phyloP scores from a whole-genome alignment of 2,888 invertebrate species.

The Campopleginae sp. region DNA sequence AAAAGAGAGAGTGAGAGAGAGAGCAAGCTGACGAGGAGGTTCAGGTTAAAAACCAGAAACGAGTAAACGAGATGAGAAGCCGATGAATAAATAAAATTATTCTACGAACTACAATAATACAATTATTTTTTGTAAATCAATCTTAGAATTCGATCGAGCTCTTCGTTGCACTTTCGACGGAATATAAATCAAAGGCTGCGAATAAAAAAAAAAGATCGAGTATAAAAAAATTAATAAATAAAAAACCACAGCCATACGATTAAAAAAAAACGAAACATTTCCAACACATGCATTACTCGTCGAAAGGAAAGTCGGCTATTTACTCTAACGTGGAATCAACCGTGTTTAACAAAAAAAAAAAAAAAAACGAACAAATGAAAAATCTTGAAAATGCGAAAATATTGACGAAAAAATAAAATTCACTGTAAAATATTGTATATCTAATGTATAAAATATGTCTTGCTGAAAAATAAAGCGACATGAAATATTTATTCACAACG shows the following conservation, averaged over 20 bases:
- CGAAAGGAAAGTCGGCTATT: constrained; percentile 73
- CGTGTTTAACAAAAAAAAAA: constrained; percentile 73
- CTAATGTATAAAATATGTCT: constrained; percentile 77
- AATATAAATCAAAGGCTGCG: constrained; percentile 52
- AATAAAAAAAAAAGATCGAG: constrained; percentile 58
- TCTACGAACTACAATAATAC: constrained; percentile 68
- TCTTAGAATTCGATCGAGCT: constrained; percentile 62
- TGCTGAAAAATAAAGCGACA: constrained; percentile 79
- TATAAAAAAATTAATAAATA: constrained; percentile 32
- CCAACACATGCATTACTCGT: constrained; percentile 55
- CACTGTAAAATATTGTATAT: constrained; percentile 81
- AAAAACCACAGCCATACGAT: constrained; percentile 47
- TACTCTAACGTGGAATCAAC: constrained; percentile 80
- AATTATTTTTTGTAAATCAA: constrained; percentile 76
- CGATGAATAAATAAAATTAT: constrained; percentile 69
- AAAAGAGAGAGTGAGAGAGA: constrained; percentile 41
- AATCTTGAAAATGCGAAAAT: constrained; percentile 45
- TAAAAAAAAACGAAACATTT: constrained; percentile 45
- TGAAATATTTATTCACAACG: constrained; percentile 81
- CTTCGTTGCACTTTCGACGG: constrained; percentile 52
- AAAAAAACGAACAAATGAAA: constrained; percentile 17
- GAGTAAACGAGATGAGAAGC: constrained; percentile 55
- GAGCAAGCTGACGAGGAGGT: constrained; percentile 16
- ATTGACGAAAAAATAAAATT: constrained; percentile 61
- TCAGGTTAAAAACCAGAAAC: background rate